Evolutionary conservation across 64 coral and sea anemone genomes (phyloP), one percentile per base, ranked within the genome.

Genomic region (Montipora foliosa): DNA sequence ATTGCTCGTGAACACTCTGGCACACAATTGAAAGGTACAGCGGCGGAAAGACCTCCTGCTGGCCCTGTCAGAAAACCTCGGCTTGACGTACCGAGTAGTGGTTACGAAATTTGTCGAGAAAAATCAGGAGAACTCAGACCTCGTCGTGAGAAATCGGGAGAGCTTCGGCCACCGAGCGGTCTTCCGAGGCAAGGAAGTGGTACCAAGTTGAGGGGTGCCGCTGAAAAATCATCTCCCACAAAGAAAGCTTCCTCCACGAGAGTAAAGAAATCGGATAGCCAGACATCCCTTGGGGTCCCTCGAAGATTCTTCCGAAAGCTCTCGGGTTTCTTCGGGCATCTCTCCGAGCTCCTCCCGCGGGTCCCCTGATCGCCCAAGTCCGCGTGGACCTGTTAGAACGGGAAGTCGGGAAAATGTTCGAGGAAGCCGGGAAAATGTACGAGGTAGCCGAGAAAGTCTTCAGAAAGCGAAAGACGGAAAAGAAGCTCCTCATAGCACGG

Each of bases 81-180:
- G 2, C 82, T 95, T 44, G 86, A 83, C 50, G 83, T 97, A 10
- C 93, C 81, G 29, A 95, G 93, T 37, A 95, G 93, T 15, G 93
- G 93, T 58, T 95, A 95, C 80, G 93, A 93, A 16, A 84, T 95
- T 4, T 89, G 93, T 17, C 89, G 96, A 52, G 96, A 97, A 60
- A 97, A 97, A 74, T 97, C 95, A 2, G 95, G 90, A 1, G 95
- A 96, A 24, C 91, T 96, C 69, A 90, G 84, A 5, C 21, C 67
- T 44, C 95, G 81, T 59, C 72, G 86, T 6, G 92, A 93, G 61
- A 93, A 87, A 24, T 79, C 91, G 0, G 82, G 87, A 29, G 93
- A 95, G 78, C 16, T 90, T 44, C 81, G 77, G 59, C 73, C 79
- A 0, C 93, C 94, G 13, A 80, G 74, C 61, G 93, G 89, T 15